Evolutionary conservation across 2,888 invertebrate genomes (phyloP).

Genomic region (Lasius platythorax): DNA sequence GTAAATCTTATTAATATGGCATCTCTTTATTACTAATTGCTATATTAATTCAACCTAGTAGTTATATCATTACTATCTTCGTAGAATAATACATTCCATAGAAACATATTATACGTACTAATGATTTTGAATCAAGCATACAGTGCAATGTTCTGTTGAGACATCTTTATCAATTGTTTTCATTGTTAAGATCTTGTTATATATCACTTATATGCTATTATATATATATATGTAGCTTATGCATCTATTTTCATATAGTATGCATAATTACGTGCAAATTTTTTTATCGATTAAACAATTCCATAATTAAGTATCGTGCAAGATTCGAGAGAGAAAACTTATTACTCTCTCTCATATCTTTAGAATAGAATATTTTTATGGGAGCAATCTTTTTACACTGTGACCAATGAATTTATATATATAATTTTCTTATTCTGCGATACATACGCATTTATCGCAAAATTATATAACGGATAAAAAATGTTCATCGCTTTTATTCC

Average conservation of each 20-base stretch:
- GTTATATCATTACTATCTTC: conserved; percentile 6
- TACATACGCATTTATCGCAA: not conserved
- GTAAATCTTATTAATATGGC: not conserved
- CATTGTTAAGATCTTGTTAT: conserved; percentile 36
- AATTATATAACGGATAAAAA: not conserved
- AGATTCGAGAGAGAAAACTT: not conserved
- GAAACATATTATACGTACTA: not conserved
- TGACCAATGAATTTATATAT: conserved; percentile 18
- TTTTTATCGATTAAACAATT: conserved; percentile 13
- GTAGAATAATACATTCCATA: conserved; percentile 37
- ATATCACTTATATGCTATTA: conserved; percentile 38
- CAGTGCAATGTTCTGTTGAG: conserved; percentile 33
- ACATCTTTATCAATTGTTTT: conserved; percentile 32
- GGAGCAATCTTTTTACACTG: conserved; percentile 30
- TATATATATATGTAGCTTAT: conserved; percentile 43
- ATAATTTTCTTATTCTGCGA: conserved; percentile 12
- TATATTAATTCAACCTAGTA: not conserved
- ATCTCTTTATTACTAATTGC: conserved; percentile 5
- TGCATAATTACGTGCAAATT: conserved; percentile 25
- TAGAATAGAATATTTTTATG: not conserved
- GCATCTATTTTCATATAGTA: conserved; percentile 25
- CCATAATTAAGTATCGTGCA: not conserved
- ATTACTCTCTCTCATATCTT: not conserved
- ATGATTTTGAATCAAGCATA: conserved; percentile 33
- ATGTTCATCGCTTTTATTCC: not conserved